Evolutionary conservation across 1,140 invertebrate genomes (phyloP), one percentile per base, ranked within the genome.

Genomic region (Mercenaria mercenaria): DNA sequence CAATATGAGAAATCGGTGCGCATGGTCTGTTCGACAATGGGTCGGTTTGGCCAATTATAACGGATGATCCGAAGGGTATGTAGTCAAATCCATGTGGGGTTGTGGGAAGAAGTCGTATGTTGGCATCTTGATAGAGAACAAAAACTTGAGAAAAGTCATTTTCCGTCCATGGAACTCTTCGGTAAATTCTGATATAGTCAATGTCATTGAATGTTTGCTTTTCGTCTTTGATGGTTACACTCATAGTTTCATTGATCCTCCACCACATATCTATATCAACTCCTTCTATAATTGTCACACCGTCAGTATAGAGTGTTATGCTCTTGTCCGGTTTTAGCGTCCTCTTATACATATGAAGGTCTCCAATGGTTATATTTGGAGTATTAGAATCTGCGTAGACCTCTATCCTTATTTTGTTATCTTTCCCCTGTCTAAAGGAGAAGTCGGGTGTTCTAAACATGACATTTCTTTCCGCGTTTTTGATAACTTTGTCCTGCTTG

Each of bases 51-150:
- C 94, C 94, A 74, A 94, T 82, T 10, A 94, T 85, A 11, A 94
- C 61, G 20, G 93, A 94, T 0, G 94, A 92, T 32, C 94, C 94
- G 69, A 94, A 94, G 3, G 94, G 94, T 52, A 93, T 92, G 93
- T 92, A 93, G 79, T 94, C 93, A 23, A 93, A 39, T 15, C 94
- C 94, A 39, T 91, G 90, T 20, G 93, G 91, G 10, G 93, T 90
- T 2, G 92, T 82, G 2, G 92, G 93, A 4, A 92, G 72, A 29
- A 93, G 50, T 13, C 93, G 88, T 0, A 87, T 77, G 67, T 93
- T 93, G n/a, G 93, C 94, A 39, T 94, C 94, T 80, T 94, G 92
- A 26, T 93, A 93, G 50, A 94, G 52, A 18, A 93, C 93, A 72
- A 94, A 92, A 1, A 93, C 88, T 87, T 94, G 91, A 0, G 91